Conservation (phyloP, 23 tunicate genomes). For the Ciona savignyi region DNA sequence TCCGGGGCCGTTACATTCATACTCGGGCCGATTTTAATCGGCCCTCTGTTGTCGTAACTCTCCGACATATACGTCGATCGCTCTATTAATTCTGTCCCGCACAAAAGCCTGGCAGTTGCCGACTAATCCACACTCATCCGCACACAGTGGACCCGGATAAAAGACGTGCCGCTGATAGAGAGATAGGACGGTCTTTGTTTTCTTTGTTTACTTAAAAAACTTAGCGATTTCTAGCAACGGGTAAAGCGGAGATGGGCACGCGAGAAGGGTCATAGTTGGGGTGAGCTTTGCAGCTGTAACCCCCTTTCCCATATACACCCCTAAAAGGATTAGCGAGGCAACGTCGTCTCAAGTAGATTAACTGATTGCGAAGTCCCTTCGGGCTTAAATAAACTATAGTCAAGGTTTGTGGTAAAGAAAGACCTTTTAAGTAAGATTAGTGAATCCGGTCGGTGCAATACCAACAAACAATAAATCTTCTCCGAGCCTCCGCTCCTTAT, state of each 20-base stretch:
- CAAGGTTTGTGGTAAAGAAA: neutral
- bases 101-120: neutral
- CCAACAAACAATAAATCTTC: neutral
- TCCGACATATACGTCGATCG: neutral
- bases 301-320: too few relatives aligned
- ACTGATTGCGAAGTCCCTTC: neutral
- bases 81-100: neutral
- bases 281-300: too few relatives aligned
- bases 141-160: neutral
- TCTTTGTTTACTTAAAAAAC: neutral
- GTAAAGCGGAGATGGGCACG: too few relatives aligned
- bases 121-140: neutral
- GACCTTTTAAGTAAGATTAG: neutral
- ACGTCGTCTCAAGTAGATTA: too few relatives aligned
- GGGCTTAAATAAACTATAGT: neutral
- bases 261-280: too few relatives aligned
- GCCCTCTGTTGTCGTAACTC: neutral
- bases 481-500: neutral
- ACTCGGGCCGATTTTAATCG: neutral
- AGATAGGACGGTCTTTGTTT: neutral
- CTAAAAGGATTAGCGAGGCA: too few relatives aligned
- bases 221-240: too few relatives aligned
- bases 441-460: neutral
- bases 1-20: neutral
- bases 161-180: neutral